A percentile compares a stretch with the other conserved stretches of the same genome.
These are phyloP conservation scores for Amblyjoppa fuscipennis DNA, from an alignment of 2,888 invertebrate species.

Conservation along the genomic window DNA sequence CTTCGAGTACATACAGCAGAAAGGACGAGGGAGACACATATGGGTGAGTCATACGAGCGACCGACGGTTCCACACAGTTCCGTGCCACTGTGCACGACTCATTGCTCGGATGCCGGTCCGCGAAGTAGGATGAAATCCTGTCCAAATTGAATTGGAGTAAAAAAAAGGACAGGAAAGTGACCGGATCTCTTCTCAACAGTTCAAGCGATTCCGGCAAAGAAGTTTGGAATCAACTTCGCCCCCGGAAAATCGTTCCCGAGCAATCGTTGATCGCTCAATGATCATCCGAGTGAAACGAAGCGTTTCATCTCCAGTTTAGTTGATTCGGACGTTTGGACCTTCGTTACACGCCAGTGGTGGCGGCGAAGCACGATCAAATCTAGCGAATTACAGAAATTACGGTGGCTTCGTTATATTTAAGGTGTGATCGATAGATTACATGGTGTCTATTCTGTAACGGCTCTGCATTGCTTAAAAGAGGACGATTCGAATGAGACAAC, in stretches of 20 bases:
- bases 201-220: conserved; percentile 50
- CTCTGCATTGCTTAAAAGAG: no score
- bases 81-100: conserved; percentile 34
- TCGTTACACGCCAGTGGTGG: not conserved
- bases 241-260: conserved; percentile 14
- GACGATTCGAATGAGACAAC: no score
- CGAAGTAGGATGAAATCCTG: conserved; percentile 23
- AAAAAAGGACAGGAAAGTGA: conserved; percentile 21
- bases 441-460: no score
- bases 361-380: conserved; percentile 4
- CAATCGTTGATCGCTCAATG: conserved; percentile 22
- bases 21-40: conserved; percentile 29
- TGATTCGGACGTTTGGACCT: not conserved
- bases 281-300: conserved; percentile 49
- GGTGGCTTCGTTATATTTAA: no score
- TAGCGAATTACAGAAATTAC: not conserved
- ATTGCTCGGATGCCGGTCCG: conserved; percentile 8
- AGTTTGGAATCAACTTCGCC: conserved; percentile 51
- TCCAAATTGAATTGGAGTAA: conserved; percentile 54
- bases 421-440: no score
- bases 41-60: conserved; percentile 17
- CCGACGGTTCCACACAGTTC: conserved; percentile 9
- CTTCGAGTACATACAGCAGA: conserved; percentile 47
- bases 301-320: not conserved
- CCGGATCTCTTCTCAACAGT: conserved; percentile 39